Evolutionary conservation across 2,888 invertebrate species (phyloP).

Genomic region (Campoplex nolae): DNA sequence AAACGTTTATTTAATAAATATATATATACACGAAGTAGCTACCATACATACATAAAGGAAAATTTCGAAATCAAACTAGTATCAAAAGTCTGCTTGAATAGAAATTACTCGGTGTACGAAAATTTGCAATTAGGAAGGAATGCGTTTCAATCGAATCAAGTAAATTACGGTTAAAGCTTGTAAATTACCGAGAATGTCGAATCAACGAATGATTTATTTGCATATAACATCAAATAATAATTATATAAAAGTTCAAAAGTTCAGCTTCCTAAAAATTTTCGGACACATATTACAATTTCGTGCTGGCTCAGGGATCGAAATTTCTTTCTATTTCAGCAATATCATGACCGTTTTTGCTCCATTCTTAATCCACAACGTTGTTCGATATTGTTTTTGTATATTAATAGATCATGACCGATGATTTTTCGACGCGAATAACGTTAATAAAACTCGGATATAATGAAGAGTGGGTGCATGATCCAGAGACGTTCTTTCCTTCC

Average conservation of each 20-base stretch:
- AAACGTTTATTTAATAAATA: conserved; percentile 1
- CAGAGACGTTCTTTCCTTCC: conserved; percentile 15
- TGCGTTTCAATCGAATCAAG: not conserved
- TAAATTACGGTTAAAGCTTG: not conserved
- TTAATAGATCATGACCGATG: not conserved
- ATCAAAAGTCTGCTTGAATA: not conserved
- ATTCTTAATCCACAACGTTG: not conserved
- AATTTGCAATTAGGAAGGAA: not conserved
- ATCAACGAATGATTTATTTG: not conserved
- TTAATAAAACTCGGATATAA: not conserved
- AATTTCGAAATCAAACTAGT: conserved; percentile 28
- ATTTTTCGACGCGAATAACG: not conserved
- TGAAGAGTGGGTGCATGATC: not conserved
- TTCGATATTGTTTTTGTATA: not conserved
- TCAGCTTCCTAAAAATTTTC: not conserved
- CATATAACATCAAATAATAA: not conserved
- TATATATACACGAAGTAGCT: not conserved
- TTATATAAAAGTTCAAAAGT: not conserved
- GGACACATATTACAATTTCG: not conserved
- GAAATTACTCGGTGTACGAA: not conserved
- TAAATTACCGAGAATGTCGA: not conserved
- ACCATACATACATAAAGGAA: not conserved
- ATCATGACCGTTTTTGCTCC: not conserved
- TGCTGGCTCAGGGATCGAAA: not conserved
- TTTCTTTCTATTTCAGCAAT: not conserved